Percentiles rank a stretch among this genome's conserved stretches.
phyloP scores from a whole-genome alignment of 2,797 vertebrate species.

The Botia almorhae region DNA sequence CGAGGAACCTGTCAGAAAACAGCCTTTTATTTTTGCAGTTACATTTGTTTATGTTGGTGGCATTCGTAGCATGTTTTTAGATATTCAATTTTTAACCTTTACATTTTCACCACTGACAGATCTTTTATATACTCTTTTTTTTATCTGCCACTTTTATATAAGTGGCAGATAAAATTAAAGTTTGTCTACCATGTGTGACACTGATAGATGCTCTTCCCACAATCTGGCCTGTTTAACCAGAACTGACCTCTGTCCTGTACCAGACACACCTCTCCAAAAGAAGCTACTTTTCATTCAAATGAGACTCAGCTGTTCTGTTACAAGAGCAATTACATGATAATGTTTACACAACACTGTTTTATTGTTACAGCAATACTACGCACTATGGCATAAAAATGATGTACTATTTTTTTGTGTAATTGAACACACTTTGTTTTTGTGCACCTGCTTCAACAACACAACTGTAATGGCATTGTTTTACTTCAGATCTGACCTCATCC shows the following conservation, averaged over 20 bases:
- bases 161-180: constrained; percentile 13
- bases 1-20: neutral
- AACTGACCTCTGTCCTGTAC: constrained; percentile 58
- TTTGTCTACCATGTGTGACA: constrained; percentile 46
- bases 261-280: constrained; percentile 47
- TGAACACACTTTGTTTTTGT: neutral
- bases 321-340: constrained; percentile 43
- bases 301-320: constrained; percentile 22
- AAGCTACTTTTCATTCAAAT: constrained; percentile 31
- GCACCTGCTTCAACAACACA: no score
- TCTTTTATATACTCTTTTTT: neutral
- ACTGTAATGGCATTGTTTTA: no score
- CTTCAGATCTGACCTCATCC: no score
- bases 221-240: constrained; percentile 57
- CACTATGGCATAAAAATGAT: neutral
- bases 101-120: neutral
- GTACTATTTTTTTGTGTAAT: neutral
- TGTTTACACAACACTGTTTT: constrained; percentile 25
- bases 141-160: no score
- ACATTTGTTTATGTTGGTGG: neutral
- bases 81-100: neutral
- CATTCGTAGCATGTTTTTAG: neutral
- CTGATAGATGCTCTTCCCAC: constrained; percentile 42
- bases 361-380: constrained; percentile 32
- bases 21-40: neutral